phyloP scores from a whole-genome alignment of 2,113 vertebrate species.

The Calyptomena viridis region DNA sequence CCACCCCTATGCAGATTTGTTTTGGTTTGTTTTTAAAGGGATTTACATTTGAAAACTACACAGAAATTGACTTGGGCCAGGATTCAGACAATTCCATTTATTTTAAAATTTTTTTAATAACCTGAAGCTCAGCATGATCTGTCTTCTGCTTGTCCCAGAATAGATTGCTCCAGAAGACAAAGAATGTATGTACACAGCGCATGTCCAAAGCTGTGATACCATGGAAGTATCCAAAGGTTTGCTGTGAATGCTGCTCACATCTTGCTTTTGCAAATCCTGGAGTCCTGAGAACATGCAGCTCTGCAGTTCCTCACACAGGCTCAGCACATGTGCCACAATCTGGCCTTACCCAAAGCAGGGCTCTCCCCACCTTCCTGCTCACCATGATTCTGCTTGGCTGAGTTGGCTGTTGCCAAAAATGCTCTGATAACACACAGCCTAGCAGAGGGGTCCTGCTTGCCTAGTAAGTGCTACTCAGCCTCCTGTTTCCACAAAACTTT shows the following conservation, averaged over 20 bases:
- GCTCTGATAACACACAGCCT: fast-evolving
- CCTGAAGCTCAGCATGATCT: neutral
- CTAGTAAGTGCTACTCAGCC: neutral
- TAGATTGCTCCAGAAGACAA: neutral
- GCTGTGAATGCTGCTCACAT: neutral
- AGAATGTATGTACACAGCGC: fast-evolving
- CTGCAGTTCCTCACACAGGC: neutral
- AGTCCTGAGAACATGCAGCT: neutral
- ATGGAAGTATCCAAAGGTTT: no score
- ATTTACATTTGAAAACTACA: neutral
- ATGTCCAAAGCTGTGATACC: fast-evolving
- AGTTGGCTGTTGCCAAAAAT: neutral
- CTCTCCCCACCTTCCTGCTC: neutral
- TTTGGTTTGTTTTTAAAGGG: neutral
- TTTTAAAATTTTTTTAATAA: neutral
- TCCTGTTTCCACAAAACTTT: neutral
- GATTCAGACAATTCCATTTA: neutral
- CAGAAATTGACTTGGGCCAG: neutral
- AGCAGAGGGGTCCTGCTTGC: neutral
- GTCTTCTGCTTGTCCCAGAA: neutral
- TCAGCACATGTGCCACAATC: fast-evolving
- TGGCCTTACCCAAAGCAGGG: neutral
- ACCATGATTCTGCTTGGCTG: neutral
- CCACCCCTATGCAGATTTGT: neutral
- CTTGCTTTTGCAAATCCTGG: neutral